Conservation (phyloP, 2,113 vertebrate genomes). For the Marcusenius ussheri region DNA sequence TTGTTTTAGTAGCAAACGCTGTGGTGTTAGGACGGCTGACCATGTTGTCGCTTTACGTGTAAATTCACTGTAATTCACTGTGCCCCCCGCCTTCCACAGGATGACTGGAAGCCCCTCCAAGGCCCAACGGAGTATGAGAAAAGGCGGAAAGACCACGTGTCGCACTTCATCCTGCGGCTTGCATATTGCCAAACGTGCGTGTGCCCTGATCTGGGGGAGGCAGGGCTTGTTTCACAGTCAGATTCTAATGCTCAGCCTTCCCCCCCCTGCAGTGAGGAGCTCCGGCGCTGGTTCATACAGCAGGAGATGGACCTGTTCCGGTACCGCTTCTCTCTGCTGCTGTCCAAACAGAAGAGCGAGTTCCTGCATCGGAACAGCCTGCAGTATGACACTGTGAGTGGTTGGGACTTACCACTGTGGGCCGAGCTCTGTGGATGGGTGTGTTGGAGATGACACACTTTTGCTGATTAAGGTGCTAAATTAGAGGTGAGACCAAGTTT, state of each 20-base stretch:
- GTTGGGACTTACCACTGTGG: neutral
- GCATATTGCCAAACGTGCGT: conserved; percentile 97
- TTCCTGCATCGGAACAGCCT: conserved; percentile 79
- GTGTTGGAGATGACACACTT: neutral
- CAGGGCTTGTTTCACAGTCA: neutral
- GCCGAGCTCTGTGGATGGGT: neutral
- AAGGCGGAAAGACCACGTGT: conserved; percentile 89
- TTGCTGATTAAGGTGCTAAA: too few relatives aligned
- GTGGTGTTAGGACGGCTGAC: neutral
- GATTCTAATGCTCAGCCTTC: neutral
- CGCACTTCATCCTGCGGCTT: conserved; percentile 93
- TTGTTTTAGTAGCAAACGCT: neutral
- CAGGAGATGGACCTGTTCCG: conserved; percentile 94
- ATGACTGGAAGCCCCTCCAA: neutral
- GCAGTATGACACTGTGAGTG: conserved; percentile 76
- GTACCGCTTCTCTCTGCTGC: conserved; percentile 72
- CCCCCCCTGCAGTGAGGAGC: conserved; percentile 74
- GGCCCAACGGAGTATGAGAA: conserved; percentile 62
- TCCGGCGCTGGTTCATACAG: conserved; percentile 95
- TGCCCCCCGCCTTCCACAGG: neutral
- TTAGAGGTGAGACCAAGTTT: neutral
- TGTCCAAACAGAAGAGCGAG: conserved; percentile 53
- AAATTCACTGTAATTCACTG: neutral
- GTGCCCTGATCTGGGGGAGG: neutral
- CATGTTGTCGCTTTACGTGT: too few relatives aligned